phyloP scores from a whole-genome alignment of 2,113 vertebrate species.

The Pelmatolapia mariae region DNA sequence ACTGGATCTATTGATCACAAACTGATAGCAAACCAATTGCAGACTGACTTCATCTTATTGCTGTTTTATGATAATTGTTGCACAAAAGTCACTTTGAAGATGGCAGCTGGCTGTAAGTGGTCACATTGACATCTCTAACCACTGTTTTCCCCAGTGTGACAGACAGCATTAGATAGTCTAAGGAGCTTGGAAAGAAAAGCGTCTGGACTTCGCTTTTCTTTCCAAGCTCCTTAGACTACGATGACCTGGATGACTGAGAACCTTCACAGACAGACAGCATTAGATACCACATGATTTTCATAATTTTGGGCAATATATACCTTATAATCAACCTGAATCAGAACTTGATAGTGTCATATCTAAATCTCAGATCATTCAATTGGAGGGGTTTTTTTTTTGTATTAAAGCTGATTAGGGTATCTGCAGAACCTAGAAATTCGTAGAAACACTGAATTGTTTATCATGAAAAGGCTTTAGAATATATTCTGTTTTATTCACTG shows the following conservation, averaged over 20 bases:
- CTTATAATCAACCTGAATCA: background rate
- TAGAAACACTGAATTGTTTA: background rate
- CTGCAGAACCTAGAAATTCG: background rate
- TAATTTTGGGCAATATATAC: background rate
- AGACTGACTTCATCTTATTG: background rate
- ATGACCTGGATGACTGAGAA: background rate
- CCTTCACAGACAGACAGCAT: background rate
- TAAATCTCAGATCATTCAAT: background rate
- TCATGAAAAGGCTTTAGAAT: background rate
- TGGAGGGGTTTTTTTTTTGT: background rate
- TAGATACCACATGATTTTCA: background rate
- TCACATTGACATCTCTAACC: background rate
- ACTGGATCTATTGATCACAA: background rate
- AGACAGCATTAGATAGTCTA: background rate
- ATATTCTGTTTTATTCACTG: background rate
- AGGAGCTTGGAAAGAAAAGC: background rate
- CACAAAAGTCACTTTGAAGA: background rate
- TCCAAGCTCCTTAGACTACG: background rate
- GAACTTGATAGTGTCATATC: background rate
- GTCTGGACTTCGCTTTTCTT: background rate
- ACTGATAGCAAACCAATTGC: background rate
- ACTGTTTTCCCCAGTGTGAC: background rate
- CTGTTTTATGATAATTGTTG: background rate
- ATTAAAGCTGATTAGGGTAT: background rate
- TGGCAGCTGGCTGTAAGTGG: background rate